Percentiles rank a stretch among this genome's conserved stretches.
phyloP scores from a whole-genome alignment of 2,113 vertebrate genomes.

The Oxyura jamaicensis region DNA sequence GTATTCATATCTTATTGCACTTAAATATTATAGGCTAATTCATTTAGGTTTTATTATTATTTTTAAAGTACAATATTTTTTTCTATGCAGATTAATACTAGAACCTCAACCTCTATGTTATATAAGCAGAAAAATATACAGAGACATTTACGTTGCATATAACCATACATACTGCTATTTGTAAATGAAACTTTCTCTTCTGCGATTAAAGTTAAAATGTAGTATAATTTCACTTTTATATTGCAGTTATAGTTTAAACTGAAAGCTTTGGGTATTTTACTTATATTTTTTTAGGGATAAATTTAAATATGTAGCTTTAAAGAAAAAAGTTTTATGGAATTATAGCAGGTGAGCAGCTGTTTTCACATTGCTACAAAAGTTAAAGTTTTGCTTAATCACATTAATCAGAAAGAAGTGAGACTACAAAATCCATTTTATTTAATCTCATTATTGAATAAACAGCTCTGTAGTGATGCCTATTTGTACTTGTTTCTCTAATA shows the following conservation, averaged over 20 bases:
- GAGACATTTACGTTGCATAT: constrained; percentile 63
- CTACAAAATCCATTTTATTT: constrained; percentile 78
- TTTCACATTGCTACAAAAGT: constrained; percentile 72
- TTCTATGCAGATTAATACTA: constrained; percentile 56
- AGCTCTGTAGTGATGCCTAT: constrained; percentile 81
- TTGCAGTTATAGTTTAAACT: constrained; percentile 70
- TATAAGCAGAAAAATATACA: constrained; percentile 64
- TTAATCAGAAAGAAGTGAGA: constrained; percentile 74
- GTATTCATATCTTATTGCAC: background rate
- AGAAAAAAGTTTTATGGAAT: constrained; percentile 65
- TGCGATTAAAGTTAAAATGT: constrained; percentile 64
- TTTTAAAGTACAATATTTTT: constrained; percentile 41
- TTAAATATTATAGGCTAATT: constrained; percentile 57
- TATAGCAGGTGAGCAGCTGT: constrained; percentile 69
- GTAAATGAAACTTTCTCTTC: constrained; percentile 70
- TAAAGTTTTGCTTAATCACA: constrained; percentile 67
- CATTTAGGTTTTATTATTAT: constrained; percentile 53
- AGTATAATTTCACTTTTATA: constrained; percentile 71
- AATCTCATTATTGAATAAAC: constrained; percentile 80
- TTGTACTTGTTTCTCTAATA: constrained; percentile 85
- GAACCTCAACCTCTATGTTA: constrained; percentile 63
- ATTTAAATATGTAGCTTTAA: constrained; percentile 70
- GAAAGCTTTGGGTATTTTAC: constrained; percentile 71
- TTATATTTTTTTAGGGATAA: constrained; percentile 74
- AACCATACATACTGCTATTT: constrained; percentile 48